Conservation (phyloP, 2,888 invertebrate species). For the Harpalus rubripes region DNA sequence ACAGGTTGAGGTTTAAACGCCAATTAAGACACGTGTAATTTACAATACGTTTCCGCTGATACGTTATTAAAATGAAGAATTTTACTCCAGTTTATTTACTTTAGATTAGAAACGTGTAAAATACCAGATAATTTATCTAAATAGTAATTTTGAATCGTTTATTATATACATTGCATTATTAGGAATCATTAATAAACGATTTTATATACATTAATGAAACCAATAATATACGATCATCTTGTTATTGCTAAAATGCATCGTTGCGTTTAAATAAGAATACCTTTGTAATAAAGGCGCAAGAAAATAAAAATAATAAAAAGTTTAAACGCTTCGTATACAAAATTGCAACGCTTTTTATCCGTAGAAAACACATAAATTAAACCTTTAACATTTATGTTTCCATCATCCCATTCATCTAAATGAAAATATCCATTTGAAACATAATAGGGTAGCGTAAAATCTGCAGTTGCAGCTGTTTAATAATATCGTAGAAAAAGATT, state of each 20-base stretch:
- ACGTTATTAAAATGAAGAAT: no score
- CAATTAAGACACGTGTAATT: no score
- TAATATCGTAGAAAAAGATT: constrained; percentile 40
- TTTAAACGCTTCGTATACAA: background rate
- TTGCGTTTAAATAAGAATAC: background rate
- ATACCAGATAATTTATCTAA: no score
- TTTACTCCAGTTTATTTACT: no score
- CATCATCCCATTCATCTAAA: constrained; percentile 22
- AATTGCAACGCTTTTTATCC: background rate
- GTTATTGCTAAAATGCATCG: background rate
- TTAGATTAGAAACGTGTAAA: no score
- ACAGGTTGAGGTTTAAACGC: no score
- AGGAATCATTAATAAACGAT: no score
- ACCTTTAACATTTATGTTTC: constrained; percentile 24
- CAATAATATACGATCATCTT: no score
- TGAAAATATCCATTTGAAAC: constrained; percentile 32
- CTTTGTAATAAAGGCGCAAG: background rate
- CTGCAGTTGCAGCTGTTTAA: constrained; percentile 50
- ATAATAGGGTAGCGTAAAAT: constrained; percentile 11
- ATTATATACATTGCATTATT: no score
- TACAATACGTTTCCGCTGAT: no score
- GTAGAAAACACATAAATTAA: constrained; percentile 19
- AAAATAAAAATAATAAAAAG: background rate
- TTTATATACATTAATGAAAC: no score
- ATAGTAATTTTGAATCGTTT: no score